phyloP scores from a whole-genome alignment of 2,113 vertebrate species.

The Brachyhypopomus occidentalis region DNA sequence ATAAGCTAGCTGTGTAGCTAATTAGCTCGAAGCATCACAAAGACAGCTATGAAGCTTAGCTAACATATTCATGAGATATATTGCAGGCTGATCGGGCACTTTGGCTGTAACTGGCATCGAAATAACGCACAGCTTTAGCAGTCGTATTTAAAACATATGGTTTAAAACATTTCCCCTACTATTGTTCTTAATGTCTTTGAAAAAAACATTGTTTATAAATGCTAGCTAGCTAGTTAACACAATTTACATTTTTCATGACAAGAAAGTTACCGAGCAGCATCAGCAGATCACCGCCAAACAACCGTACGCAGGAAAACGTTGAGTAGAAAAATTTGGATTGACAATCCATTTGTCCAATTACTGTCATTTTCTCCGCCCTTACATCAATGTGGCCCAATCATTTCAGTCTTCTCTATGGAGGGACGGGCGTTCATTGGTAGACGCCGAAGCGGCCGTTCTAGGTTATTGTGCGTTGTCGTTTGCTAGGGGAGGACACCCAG shows the following conservation, averaged over 20 bases:
- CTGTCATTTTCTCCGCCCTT: neutral
- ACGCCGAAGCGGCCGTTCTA: neutral
- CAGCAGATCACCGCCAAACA: neutral
- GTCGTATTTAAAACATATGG: too few relatives aligned
- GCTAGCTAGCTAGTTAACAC: too few relatives aligned
- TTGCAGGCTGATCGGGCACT: neutral
- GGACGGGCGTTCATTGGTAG: constrained; percentile 43
- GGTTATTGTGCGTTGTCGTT: constrained; percentile 28
- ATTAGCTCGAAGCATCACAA: too few relatives aligned
- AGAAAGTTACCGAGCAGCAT: neutral
- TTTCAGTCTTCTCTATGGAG: constrained; percentile 1
- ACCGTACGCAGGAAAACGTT: neutral
- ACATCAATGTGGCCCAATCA: constrained; percentile 26
- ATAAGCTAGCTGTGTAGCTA: too few relatives aligned
- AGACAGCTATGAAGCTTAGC: neutral
- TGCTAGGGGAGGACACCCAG: constrained; percentile 21
- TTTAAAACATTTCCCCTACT: neutral
- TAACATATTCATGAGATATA: neutral
- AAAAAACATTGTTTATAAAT: neutral
- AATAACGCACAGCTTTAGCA: neutral
- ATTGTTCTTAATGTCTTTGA: neutral
- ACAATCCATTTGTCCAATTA: constrained; percentile 19
- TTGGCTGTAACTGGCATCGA: neutral
- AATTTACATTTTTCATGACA: neutral
- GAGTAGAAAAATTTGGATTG: neutral